These are phyloP conservation scores for Schizopygopsis pylzovi DNA, from an alignment of 2,797 vertebrate genomes.

Conservation along the genomic window DNA sequence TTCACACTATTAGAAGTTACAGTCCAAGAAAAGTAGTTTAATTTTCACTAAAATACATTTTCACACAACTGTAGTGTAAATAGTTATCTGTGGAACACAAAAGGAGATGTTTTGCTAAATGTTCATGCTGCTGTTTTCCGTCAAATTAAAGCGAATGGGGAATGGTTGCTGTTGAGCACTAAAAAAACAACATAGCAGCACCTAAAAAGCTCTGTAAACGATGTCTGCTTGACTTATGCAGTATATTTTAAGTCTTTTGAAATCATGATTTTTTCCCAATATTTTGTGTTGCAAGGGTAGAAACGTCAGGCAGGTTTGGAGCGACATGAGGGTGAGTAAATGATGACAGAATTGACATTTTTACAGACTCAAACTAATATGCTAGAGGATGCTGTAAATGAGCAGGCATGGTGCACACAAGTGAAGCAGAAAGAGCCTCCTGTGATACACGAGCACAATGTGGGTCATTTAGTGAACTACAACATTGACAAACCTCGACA, in stretches of 20 bases:
- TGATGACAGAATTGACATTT: not conserved
- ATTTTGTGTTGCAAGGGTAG: not conserved
- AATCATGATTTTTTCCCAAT: not conserved
- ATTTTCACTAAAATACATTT: not conserved
- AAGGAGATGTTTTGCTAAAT: not conserved
- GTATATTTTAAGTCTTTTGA: not conserved
- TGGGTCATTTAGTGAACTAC: conserved; percentile 2
- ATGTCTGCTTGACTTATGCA: not conserved
- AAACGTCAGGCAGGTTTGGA: not conserved
- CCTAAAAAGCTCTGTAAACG: not conserved
- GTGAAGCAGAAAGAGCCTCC: not conserved
- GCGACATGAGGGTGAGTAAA: not conserved
- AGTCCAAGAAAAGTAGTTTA: not conserved
- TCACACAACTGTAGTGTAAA: not conserved
- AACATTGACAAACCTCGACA: not conserved
- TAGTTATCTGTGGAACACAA: not conserved
- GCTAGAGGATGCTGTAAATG: not conserved
- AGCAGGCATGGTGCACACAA: not conserved
- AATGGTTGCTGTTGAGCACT: no score
- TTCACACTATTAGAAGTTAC: not conserved
- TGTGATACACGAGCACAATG: not conserved
- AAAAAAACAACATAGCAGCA: not conserved
- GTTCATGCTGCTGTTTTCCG: not conserved
- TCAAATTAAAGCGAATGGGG: not conserved
- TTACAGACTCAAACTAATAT: not conserved